Evolutionary conservation across 2,797 vertebrate genomes (phyloP).

Genomic region (Fringilla coelebs): DNA sequence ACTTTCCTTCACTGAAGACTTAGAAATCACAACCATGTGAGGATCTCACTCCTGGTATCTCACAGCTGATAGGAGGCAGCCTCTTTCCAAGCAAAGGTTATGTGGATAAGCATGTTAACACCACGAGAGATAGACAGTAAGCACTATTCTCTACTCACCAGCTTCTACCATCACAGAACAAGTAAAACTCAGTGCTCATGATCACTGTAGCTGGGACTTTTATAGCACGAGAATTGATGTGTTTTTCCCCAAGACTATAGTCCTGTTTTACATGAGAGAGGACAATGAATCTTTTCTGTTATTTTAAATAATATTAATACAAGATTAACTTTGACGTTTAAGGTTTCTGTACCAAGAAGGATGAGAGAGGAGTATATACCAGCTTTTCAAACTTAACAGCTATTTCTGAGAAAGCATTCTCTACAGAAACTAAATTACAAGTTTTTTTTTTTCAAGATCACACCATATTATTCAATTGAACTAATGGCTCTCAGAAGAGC

Average conservation of each 20-base stretch:
- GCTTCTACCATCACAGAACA: not conserved
- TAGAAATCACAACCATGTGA: not conserved
- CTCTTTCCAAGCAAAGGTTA: not conserved
- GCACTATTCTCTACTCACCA: not conserved
- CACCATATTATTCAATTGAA: not conserved
- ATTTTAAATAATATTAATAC: not conserved
- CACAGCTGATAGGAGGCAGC: not conserved
- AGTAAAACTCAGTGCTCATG: not conserved
- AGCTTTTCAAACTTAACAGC: not conserved
- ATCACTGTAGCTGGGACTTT: not conserved
- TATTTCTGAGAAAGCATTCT: not conserved
- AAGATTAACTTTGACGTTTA: not conserved
- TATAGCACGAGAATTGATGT: not conserved
- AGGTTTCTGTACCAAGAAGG: not conserved
- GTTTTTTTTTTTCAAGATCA: not conserved
- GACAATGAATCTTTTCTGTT: not conserved
- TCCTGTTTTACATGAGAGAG: not conserved
- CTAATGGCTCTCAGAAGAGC: not conserved
- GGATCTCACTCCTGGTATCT: not conserved
- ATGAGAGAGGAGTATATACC: not conserved
- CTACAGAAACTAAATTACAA: not conserved
- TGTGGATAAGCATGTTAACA: not conserved
- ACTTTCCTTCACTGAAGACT: not conserved
- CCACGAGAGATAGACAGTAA: fast-evolving
- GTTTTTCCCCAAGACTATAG: not conserved